Percentiles rank a stretch among this genome's conserved stretches.
Conservation (phyloP, 2,888 invertebrate genomes). For the Dryocosmus kuriphilus region DNA sequence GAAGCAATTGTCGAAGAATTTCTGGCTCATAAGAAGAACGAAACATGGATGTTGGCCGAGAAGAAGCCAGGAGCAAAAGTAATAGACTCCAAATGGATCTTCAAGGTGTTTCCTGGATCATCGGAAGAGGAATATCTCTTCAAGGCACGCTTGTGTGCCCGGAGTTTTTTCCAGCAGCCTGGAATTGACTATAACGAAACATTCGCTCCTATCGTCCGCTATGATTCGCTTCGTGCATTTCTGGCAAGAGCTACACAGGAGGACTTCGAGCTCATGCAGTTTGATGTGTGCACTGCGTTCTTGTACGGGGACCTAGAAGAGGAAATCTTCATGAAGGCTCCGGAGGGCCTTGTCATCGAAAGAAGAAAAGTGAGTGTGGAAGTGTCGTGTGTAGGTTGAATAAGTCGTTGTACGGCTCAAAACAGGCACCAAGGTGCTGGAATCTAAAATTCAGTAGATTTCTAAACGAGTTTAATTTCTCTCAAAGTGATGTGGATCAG, state of each 20-base stretch:
- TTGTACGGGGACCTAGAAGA: slow-evolving; percentile 45
- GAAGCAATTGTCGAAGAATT: slow-evolving; percentile 44
- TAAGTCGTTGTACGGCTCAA: no score
- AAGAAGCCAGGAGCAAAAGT: slow-evolving; percentile 24
- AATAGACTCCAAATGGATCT: slow-evolving; percentile 56
- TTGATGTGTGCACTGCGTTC: slow-evolving; percentile 47
- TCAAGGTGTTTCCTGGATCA: slow-evolving; percentile 44
- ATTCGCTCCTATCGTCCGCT: slow-evolving; percentile 49
- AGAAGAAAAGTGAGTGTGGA: slow-evolving; percentile 5
- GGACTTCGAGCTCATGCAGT: slow-evolving; percentile 38
- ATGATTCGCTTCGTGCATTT: slow-evolving; percentile 47
- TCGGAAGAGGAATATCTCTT: slow-evolving; percentile 47
- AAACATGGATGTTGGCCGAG: slow-evolving; percentile 47
- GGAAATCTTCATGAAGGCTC: slow-evolving; percentile 42
- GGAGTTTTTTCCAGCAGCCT: slow-evolving; percentile 50
- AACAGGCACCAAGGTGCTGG: no score
- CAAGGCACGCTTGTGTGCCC: slow-evolving; percentile 55
- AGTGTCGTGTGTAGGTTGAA: no score
- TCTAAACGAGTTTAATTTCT: slow-evolving; percentile 14
- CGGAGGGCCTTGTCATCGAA: no score
- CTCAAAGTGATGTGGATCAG: slow-evolving; percentile 37
- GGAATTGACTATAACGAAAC: slow-evolving; percentile 51
- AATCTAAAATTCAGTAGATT: no score
- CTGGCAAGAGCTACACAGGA: slow-evolving; percentile 15
- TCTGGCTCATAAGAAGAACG: slow-evolving; percentile 41